These are phyloP conservation scores for Diarsia mendica DNA, from an alignment of 2,888 invertebrate species.

Conservation along the genomic window DNA sequence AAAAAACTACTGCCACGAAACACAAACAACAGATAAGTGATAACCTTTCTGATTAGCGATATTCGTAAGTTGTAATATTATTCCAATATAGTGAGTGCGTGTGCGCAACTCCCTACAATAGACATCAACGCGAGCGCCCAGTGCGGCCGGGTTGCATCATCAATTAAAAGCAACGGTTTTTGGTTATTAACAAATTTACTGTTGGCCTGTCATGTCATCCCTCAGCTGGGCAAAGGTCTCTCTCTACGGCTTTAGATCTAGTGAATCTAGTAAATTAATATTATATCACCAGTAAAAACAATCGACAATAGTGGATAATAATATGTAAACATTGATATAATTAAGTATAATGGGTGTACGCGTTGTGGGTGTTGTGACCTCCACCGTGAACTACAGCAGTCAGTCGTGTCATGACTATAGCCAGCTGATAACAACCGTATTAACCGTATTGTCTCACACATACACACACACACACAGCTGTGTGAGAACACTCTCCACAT, in stretches of 20 bases:
- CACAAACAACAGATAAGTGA: too few species aligned
- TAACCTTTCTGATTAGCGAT: neutral
- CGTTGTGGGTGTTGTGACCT: neutral
- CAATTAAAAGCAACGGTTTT: neutral
- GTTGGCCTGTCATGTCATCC: neutral
- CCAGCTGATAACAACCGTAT: neutral
- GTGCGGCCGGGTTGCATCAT: neutral
- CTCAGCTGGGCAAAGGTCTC: neutral
- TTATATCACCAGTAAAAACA: neutral
- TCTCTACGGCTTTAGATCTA: neutral
- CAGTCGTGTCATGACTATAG: neutral
- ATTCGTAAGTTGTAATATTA: neutral
- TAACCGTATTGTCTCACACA: neutral
- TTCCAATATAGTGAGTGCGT: slow-evolving; percentile 23
- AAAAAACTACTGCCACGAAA: too few species aligned
- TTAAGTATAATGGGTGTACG: neutral
- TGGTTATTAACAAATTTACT: neutral
- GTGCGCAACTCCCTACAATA: slow-evolving; percentile 43
- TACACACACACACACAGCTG: neutral
- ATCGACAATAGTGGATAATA: neutral
- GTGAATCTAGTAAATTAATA: neutral
- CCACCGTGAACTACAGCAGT: neutral
- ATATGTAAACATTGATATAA: neutral
- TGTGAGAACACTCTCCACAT: neutral
- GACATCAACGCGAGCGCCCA: slow-evolving; percentile 67